phyloP scores from a whole-genome alignment of 2,888 invertebrate species.

The Brenthis hecate region DNA sequence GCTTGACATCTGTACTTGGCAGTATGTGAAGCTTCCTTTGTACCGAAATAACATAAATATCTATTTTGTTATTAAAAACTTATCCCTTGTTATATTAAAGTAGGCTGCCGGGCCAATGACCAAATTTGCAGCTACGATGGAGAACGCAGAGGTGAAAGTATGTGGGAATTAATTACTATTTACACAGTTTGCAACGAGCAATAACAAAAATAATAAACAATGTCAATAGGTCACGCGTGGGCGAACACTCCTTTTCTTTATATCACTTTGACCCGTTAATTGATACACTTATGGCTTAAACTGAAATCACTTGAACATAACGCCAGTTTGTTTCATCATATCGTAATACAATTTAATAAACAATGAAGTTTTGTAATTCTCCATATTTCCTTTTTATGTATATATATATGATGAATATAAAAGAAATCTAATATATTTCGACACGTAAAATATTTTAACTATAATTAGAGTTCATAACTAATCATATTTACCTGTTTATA shows the following conservation, averaged over 20 bases:
- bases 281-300: slow-evolving; percentile 17
- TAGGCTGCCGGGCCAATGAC: slow-evolving; percentile 64
- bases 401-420: too few species aligned
- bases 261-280: slow-evolving; percentile 41
- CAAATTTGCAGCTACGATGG: slow-evolving; percentile 53
- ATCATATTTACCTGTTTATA: too few species aligned
- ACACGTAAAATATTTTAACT: too few species aligned
- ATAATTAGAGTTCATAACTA: too few species aligned
- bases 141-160: slow-evolving; percentile 63
- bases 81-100: slow-evolving; percentile 42
- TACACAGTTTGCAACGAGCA: slow-evolving; percentile 56
- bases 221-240: slow-evolving; percentile 67
- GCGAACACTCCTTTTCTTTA: slow-evolving; percentile 41
- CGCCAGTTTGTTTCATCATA: neutral
- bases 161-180: slow-evolving; percentile 72
- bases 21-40: neutral
- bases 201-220: slow-evolving; percentile 68
- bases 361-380: too few species aligned
- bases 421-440: too few species aligned
- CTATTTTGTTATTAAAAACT: neutral
- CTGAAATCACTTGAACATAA: neutral
- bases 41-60: neutral
- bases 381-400: too few species aligned
- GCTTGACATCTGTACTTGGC: too few species aligned
- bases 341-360: neutral